A percentile compares a stretch with the other conserved stretches of the same genome.
These are phyloP conservation scores for Hydrotaea diabolus DNA, from an alignment of 2,888 invertebrate genomes.

Conservation along the genomic window DNA sequence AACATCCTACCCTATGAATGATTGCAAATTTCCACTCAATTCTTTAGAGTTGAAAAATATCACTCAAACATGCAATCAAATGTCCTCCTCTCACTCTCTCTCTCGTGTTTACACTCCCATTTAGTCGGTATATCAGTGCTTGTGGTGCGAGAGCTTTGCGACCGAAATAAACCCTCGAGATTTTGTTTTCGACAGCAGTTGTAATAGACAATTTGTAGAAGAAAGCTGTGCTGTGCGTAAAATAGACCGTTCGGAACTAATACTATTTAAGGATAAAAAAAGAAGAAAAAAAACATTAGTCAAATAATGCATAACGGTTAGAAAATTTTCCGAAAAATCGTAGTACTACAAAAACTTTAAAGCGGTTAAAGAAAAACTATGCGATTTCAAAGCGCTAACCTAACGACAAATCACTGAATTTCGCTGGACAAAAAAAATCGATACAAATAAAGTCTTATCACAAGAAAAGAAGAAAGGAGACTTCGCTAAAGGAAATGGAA, in stretches of 20 bases:
- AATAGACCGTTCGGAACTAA: neutral
- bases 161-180: conserved; percentile 62
- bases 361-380: neutral
- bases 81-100: neutral
- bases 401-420: neutral
- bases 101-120: neutral
- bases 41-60: neutral
- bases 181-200: conserved; percentile 57
- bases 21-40: neutral
- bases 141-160: conserved; percentile 19
- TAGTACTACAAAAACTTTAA: neutral
- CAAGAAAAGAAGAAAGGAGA: neutral
- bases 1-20: neutral
- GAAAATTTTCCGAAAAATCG: conserved; percentile 20
- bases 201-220: conserved; percentile 52
- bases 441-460: neutral
- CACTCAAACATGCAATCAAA: neutral
- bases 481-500: neutral
- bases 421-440: conserved; percentile 5
- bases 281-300: conserved; percentile 18
- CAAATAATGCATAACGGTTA: too few species aligned
- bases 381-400: neutral
- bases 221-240: conserved; percentile 60
- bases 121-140: neutral
- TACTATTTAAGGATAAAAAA: conserved; percentile 15